These are phyloP conservation scores for Hipparchia sbordonii DNA, from an alignment of 2,888 invertebrate species.

Conservation along the genomic window DNA sequence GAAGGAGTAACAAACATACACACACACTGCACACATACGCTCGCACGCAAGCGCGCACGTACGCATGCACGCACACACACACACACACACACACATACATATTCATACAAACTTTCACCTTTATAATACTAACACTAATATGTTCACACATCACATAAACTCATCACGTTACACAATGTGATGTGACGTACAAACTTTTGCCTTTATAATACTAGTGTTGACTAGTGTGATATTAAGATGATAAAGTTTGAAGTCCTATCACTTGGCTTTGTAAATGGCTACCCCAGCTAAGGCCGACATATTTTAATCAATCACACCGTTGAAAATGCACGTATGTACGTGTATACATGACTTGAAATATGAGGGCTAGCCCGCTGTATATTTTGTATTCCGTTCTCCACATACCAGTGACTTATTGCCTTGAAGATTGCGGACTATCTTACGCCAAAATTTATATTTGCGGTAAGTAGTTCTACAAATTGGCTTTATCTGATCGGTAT, in stretches of 20 bases:
- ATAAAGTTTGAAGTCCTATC: not conserved
- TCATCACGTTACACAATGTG: no score
- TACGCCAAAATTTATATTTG: conserved; percentile 35
- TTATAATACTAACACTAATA: no score
- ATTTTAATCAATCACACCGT: conserved; percentile 68
- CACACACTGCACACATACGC: no score
- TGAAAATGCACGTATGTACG: conserved; percentile 57
- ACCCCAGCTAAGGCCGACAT: conserved; percentile 47
- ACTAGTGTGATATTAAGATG: no score
- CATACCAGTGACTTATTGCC: conserved; percentile 67
- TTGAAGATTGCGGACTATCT: conserved; percentile 38
- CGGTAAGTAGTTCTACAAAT: conserved; percentile 37
- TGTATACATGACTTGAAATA: conserved; percentile 36
- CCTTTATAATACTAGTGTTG: no score
- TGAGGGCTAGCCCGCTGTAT: conserved; percentile 23
- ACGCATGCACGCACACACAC: no score
- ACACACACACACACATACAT: no score
- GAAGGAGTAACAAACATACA: no score
- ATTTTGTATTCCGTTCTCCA: conserved; percentile 32
- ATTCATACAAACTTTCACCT: no score
- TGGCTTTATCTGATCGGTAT: conserved; percentile 32
- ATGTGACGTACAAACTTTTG: no score
- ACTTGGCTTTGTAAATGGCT: conserved; percentile 4
- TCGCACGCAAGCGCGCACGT: no score
- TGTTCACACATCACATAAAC: no score